Conservation (phyloP, 2,113 vertebrate genomes). For the Echinops telfairi region DNA sequence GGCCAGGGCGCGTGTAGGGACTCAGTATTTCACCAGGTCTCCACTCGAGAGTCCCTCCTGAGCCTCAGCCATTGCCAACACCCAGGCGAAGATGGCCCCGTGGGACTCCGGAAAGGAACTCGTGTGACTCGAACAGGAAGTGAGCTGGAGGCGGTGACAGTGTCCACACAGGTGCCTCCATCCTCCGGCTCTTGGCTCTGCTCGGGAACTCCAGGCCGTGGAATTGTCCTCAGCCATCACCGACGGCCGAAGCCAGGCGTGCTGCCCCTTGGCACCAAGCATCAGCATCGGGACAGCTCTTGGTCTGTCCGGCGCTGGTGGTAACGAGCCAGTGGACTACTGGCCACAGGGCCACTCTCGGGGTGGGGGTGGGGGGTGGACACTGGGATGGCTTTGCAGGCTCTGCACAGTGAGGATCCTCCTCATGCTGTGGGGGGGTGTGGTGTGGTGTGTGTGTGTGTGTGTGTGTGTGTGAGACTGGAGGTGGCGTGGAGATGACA, state of each 20-base stretch:
- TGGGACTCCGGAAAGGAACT: too few species aligned
- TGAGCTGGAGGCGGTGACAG: neutral
- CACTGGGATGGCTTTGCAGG: neutral
- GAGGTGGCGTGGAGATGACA: too few species aligned
- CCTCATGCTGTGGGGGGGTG: too few species aligned
- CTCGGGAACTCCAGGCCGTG: neutral
- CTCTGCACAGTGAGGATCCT: neutral
- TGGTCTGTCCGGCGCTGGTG: neutral
- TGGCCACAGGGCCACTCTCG: too few species aligned
- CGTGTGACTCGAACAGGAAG: accelerated
- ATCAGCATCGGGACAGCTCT: neutral
- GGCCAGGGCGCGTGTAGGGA: neutral
- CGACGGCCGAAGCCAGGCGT: neutral
- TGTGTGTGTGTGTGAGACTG: neutral
- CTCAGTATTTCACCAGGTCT: neutral
- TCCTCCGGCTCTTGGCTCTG: neutral
- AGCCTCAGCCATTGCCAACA: neutral
- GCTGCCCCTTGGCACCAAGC: neutral
- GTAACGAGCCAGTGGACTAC: neutral
- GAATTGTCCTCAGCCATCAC: neutral
- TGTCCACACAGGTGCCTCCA: neutral
- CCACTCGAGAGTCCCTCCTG: neutral
- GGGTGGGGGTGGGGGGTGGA: neutral
- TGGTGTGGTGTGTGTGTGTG: too few species aligned
- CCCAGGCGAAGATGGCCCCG: neutral